Conservation (phyloP, 2,888 invertebrate species). For the Drosophila anomalipes region DNA sequence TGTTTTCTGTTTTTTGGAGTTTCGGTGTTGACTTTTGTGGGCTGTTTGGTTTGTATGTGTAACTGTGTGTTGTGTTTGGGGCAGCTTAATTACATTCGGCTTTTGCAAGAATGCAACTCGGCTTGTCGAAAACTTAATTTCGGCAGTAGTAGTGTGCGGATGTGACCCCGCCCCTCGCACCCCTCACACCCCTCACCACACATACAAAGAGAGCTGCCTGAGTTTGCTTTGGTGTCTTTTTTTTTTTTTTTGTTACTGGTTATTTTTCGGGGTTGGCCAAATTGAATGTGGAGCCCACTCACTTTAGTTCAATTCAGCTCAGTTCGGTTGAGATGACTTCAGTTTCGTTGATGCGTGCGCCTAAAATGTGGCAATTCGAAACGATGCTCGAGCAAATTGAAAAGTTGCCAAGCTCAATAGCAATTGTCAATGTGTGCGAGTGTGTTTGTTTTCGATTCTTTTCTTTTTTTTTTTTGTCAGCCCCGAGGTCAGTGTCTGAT, state of each 20-base stretch:
- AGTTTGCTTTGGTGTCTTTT: constrained; percentile 4
- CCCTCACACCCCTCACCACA: not conserved
- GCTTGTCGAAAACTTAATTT: constrained; percentile 55
- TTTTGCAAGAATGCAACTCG: constrained; percentile 75
- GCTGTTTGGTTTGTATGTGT: not conserved
- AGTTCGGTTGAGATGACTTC: constrained; percentile 7
- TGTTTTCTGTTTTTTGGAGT: constrained; percentile 1
- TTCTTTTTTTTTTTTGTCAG: not conserved
- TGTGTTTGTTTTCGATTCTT: constrained; percentile 3
- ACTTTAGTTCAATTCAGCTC: not conserved
- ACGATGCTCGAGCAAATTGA: constrained; percentile 59
- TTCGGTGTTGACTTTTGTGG: constrained; percentile 31
- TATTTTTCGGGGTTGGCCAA: constrained; percentile 25
- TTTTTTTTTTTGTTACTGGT: constrained; percentile 29
- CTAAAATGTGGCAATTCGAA: constrained; percentile 48
- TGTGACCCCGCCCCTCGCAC: constrained; percentile 11
- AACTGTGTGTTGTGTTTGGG: constrained; percentile 30
- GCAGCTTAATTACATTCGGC: constrained; percentile 79
- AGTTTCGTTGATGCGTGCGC: constrained; percentile 34
- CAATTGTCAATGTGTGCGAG: constrained; percentile 17
- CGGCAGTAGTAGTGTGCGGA: constrained; percentile 37
- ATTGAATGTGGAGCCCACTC: constrained; percentile 52
- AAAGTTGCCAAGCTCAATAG: constrained; percentile 56
- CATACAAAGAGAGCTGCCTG: not conserved
- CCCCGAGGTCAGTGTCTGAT: constrained; percentile 6